phyloP scores from a whole-genome alignment of 1,140 invertebrate genomes.

The Condylostylus longicornis region DNA sequence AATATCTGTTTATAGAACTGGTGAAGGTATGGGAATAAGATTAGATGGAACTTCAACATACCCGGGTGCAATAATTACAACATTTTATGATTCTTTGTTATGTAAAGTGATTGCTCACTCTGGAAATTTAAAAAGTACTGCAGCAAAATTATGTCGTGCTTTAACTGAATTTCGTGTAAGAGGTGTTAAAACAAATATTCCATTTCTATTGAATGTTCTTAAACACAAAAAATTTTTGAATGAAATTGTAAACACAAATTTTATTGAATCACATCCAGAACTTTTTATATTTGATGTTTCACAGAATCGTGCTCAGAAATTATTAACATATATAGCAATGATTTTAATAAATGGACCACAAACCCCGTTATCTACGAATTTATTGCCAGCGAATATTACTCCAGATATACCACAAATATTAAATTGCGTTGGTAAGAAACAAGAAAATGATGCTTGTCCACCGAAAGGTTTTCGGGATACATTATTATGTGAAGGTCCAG shows the following conservation, averaged over 20 bases:
- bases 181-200: constrained; percentile 99
- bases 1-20: constrained; percentile 92
- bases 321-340: constrained; percentile 84
- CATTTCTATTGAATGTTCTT: constrained; percentile 93
- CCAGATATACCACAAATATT: constrained; percentile 66
- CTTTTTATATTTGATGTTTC: constrained; percentile 80
- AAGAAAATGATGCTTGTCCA: constrained; percentile 45
- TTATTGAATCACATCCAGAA: constrained; percentile 96
- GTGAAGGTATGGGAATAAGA: constrained; percentile 98
- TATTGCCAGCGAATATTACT: constrained; percentile 74
- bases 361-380: constrained; percentile 79
- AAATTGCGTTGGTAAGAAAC: no score
- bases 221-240: constrained; percentile 94
- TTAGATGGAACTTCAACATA: constrained; percentile 92
- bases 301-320: constrained; percentile 91
- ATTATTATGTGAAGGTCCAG: constrained; percentile 73
- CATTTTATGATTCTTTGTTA: constrained; percentile 95
- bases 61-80: constrained; percentile 92
- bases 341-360: constrained; percentile 93
- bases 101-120: constrained; percentile 99
- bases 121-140: constrained; percentile 71
- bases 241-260: constrained; percentile 89
- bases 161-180: constrained; percentile 92
- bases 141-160: constrained; percentile 92
- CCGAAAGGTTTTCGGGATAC: constrained; percentile 78